phyloP scores from a whole-genome alignment of 2,797 vertebrate species.

The Mergus octosetaceus region DNA sequence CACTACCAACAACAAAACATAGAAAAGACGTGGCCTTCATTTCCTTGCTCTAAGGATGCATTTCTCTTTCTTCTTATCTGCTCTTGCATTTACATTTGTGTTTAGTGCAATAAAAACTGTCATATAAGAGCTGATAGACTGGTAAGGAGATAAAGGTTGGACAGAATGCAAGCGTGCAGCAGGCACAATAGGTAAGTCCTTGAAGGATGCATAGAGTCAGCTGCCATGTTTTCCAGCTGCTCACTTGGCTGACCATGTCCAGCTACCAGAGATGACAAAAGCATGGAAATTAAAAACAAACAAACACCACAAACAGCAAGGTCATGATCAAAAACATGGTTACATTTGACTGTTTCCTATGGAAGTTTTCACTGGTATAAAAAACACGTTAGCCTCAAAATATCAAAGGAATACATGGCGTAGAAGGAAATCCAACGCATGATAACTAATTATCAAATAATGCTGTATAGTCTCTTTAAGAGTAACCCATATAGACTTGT shows the following conservation, averaged over 20 bases:
- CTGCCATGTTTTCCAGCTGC: neutral
- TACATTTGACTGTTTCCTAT: neutral
- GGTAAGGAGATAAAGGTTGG: neutral
- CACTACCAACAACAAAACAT: no score
- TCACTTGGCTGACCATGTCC: neutral
- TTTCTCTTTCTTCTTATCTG: neutral
- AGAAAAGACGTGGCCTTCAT: neutral
- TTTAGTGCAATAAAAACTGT: neutral
- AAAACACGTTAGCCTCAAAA: neutral
- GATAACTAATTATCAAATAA: neutral
- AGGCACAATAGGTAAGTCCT: neutral
- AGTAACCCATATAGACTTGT: neutral
- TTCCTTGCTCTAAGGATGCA: neutral
- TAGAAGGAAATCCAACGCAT: neutral
- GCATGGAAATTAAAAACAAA: rapidly evolving
- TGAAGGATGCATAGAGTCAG: neutral
- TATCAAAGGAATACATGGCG: neutral
- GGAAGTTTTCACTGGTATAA: neutral
- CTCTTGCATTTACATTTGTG: neutral
- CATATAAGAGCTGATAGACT: neutral
- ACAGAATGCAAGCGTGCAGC: neutral
- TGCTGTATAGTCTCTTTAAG: neutral
- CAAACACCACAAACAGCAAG: neutral
- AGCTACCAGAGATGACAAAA: neutral
- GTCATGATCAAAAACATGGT: neutral